Evolutionary conservation across 2,113 vertebrate species (phyloP), one percentile per base, ranked within the genome.

Genomic region (Cygnus atratus): DNA sequence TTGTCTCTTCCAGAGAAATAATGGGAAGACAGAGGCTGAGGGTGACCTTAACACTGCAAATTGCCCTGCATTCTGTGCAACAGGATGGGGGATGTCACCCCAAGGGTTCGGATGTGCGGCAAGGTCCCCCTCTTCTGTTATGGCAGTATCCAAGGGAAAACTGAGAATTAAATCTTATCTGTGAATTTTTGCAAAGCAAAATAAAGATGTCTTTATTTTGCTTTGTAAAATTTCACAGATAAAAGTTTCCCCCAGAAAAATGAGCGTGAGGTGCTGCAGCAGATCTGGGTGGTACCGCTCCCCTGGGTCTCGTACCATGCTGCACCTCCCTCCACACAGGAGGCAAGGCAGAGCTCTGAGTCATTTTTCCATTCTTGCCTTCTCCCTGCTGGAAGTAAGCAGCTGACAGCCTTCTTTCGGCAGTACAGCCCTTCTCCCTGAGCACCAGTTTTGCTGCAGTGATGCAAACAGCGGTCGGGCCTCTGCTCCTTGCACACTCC

Each of bases 1-100:
- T 37, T 77, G 17, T 85, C 82, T 77, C 33, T 70, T 94, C 76
- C 63, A 33, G 55, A 90, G 41, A 74, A 88, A 74, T 83, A 91
- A 93, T 62, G 72, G 84, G 63, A 92, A 77, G 67, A 85, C 17
- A 43, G 50, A 74, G 55, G 16, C 0, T 0, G n/a, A 70, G 29
- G 59, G 31, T 79, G 66, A 57, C 17, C 48, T 92, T 75, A 82
- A 43, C 7, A 7, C 26, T 22, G 26, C 52, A 73, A 39, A 92
- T 75, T 71, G 22, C 13, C 14, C 52, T 39, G 74, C 16, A 14
- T 61, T 93, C 67, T 72, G 29, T 89, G 35, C 16, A 37, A 12
- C 44, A 71, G 63, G 31, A 67, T 33, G 61, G 43, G 18, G 33
- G 6, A 43, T 33, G 14, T 1, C 4, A n/a, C 28, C 74, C 31